These are phyloP conservation scores for Bettongia penicillata DNA, from an alignment of 2,113 vertebrate species.

Conservation along the genomic window DNA sequence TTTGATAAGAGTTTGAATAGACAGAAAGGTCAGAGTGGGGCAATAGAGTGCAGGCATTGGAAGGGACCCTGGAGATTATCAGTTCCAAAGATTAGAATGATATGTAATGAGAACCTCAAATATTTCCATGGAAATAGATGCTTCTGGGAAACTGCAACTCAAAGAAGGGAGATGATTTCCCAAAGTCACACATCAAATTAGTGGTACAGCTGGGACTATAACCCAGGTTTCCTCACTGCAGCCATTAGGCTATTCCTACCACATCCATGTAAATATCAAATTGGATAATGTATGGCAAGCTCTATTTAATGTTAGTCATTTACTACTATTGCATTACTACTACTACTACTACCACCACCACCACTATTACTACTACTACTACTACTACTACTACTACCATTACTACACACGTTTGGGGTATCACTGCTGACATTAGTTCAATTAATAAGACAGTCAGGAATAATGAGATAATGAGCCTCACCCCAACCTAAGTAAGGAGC, in stretches of 20 bases:
- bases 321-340: not conserved
- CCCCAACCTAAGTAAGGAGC: not conserved
- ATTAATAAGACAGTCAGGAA: not conserved
- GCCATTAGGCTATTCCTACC: not conserved
- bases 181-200: rapidly evolving
- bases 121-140: not conserved
- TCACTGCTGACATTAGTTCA: not conserved
- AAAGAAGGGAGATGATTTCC: not conserved
- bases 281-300: not conserved
- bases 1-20: too few species aligned
- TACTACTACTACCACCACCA: not conserved
- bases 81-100: not conserved
- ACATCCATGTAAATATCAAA: not conserved
- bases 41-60: not conserved
- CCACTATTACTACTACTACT: too few species aligned
- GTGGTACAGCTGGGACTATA: not conserved
- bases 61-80: not conserved
- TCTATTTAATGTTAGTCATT: not conserved
- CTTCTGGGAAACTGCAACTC: not conserved
- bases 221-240: not conserved
- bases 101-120: not conserved
- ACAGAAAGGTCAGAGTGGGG: too few species aligned
- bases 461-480: not conserved
- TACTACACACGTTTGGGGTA: not conserved
- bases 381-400: too few species aligned